These are phyloP conservation scores for Aythya fuligula DNA, from an alignment of 2,797 vertebrate species.

Conservation along the genomic window DNA sequence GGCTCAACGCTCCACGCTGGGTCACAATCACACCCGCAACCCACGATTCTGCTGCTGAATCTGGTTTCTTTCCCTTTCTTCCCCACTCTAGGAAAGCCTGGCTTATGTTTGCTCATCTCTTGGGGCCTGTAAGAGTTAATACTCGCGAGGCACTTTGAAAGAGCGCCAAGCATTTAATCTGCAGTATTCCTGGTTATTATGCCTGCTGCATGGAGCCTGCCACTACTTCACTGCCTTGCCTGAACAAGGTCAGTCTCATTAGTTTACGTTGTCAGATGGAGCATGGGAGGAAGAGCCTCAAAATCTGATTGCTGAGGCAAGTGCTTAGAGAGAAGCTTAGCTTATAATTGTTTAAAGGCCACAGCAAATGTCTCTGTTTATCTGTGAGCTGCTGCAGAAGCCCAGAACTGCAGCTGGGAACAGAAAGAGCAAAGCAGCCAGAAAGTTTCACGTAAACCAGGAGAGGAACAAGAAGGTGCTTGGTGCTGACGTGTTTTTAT, in stretches of 20 bases:
- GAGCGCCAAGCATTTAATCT: slow-evolving; percentile 61
- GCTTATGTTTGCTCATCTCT: slow-evolving; percentile 15
- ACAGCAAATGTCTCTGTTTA: slow-evolving; percentile 43
- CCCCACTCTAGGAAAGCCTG: neutral
- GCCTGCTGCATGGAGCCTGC: slow-evolving; percentile 31
- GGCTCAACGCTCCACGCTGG: neutral
- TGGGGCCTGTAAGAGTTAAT: slow-evolving; percentile 49
- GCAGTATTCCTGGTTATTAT: slow-evolving; percentile 54
- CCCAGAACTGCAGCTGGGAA: slow-evolving; percentile 6
- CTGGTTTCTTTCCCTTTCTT: neutral
- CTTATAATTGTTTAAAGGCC: slow-evolving; percentile 58
- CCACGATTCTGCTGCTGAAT: neutral
- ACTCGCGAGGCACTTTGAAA: slow-evolving; percentile 42
- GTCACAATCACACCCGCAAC: neutral
- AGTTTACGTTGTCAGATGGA: slow-evolving; percentile 40
- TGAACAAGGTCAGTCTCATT: slow-evolving; percentile 53
- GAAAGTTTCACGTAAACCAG: neutral
- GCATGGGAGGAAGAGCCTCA: slow-evolving; percentile 17
- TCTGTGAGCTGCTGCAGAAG: slow-evolving; percentile 47
- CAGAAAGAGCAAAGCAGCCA: slow-evolving; percentile 25
- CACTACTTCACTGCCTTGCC: slow-evolving; percentile 1
- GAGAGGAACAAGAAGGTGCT: slow-evolving; percentile 23
- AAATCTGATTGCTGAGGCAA: slow-evolving; percentile 45
- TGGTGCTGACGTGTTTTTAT: neutral
- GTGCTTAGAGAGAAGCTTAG: slow-evolving; percentile 3